A percentile compares a stretch with the other conserved stretches of the same genome.
These are phyloP conservation scores for Micoletzkya japonica DNA, from an alignment of 2,888 invertebrate genomes.

Conservation along the genomic window DNA sequence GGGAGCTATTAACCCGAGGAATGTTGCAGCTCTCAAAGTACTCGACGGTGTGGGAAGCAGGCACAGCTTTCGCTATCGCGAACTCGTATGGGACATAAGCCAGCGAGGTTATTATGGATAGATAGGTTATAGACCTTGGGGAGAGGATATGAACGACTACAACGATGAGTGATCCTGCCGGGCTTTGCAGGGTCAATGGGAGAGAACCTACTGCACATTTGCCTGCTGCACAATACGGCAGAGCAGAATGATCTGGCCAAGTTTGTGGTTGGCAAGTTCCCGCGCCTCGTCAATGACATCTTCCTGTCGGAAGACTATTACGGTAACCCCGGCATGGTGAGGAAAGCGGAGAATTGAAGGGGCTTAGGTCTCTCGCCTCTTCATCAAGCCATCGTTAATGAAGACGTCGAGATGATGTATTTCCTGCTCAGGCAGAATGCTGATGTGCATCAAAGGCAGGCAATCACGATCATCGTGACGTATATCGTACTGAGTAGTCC, in stretches of 20 bases:
- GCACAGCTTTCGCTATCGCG: slow-evolving; percentile 68
- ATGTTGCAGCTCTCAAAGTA: slow-evolving; percentile 59
- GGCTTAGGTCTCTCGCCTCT: slow-evolving; percentile 66
- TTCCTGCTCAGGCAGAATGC: slow-evolving; percentile 87
- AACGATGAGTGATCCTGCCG: not conserved
- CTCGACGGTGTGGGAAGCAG: slow-evolving; percentile 66
- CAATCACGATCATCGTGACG: not conserved
- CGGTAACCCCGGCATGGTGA: slow-evolving; percentile 69
- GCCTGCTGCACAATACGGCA: slow-evolving; percentile 86
- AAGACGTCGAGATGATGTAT: slow-evolving; percentile 96
- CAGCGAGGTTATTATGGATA: slow-evolving; percentile 45
- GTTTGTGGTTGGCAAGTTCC: slow-evolving; percentile 85
- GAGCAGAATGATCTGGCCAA: slow-evolving; percentile 91
- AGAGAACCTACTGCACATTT: slow-evolving; percentile 89
- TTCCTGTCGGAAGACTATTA: slow-evolving; percentile 97
- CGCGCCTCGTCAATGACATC: slow-evolving; percentile 91
- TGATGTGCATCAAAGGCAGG: slow-evolving; percentile 74
- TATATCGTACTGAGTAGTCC: not conserved
- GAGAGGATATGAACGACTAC: not conserved
- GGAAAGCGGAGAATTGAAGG: slow-evolving; percentile 1
- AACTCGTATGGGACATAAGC: slow-evolving; percentile 58
- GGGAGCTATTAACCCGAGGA: no score
- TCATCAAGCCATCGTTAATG: slow-evolving; percentile 96
- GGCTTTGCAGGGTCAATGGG: slow-evolving; percentile 83
- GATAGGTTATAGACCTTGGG: not conserved